Percentiles rank a stretch among this genome's conserved stretches.
Evolutionary conservation across 2,888 invertebrate species (phyloP).

Genomic region (Drosophila multiciliata): DNA sequence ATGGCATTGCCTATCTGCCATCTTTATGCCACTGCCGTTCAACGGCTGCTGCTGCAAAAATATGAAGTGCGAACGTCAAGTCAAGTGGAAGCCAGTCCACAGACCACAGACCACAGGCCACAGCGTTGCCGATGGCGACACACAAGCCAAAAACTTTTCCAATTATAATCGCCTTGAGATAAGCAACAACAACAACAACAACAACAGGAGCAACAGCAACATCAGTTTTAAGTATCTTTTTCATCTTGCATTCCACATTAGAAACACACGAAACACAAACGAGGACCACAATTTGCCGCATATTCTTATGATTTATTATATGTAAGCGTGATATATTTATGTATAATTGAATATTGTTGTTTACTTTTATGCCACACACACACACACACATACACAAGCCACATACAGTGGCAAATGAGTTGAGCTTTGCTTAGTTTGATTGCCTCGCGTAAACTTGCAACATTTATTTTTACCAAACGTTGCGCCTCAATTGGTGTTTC

Average conservation of each 20-base stretch:
- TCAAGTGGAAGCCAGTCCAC: slow-evolving; percentile 40
- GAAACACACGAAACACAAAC: slow-evolving; percentile 12
- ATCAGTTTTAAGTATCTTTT: slow-evolving; percentile 29
- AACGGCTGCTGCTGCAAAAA: slow-evolving; percentile 39
- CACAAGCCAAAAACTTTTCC: slow-evolving; percentile 68
- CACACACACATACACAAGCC: background rate
- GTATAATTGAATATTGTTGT: slow-evolving; percentile 66
- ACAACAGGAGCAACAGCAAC: slow-evolving; percentile 6
- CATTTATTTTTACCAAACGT: background rate
- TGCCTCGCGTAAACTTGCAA: background rate
- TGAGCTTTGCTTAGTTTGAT: slow-evolving; percentile 33
- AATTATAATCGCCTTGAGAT: slow-evolving; percentile 66
- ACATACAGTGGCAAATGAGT: slow-evolving; percentile 21
- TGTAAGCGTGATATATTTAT: slow-evolving; percentile 34
- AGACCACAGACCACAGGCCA: too few relatives aligned
- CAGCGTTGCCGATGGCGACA: slow-evolving; percentile 40
- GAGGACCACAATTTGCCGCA: slow-evolving; percentile 36
- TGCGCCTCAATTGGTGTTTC: background rate
- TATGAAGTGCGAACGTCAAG: slow-evolving; percentile 67
- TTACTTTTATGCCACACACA: slow-evolving; percentile 33
- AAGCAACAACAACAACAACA: slow-evolving; percentile 41
- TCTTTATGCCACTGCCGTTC: slow-evolving; percentile 16
- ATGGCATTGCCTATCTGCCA: slow-evolving; percentile 17
- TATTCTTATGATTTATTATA: slow-evolving; percentile 50
- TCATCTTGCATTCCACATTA: slow-evolving; percentile 1